Base-by-base conservation (phyloP, 2,888 invertebrate genomes). In the Ischnus inquisitorius region DNA sequence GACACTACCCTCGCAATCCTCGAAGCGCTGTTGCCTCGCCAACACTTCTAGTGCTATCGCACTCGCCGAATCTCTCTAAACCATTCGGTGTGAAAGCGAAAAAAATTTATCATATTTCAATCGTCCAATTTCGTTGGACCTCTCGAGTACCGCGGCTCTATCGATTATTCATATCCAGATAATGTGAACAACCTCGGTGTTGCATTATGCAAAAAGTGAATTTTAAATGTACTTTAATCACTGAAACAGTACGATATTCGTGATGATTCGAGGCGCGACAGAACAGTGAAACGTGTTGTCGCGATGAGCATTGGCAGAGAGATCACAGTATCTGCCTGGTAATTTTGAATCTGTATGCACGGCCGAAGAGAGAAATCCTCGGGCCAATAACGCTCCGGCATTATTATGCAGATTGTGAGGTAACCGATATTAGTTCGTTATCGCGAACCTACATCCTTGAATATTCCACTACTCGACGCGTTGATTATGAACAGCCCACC, bases 341-440 rank as follows among this genome's bases (percentile, higher is more conserved):
- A 93, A 93, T 93, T 92, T 92, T 90, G 93, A 93, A 93, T 93
- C 92, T 93, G 92, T 93, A 93, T 93, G 93, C 93, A 90, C 64
- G 39, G 86, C 88, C 85, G 88, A 86, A 86, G 88, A 74, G 75
- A 91, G 75, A 91, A 92, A 91, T 91, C 90, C 90, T 89, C 90
- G 86, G 89, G 88, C 90, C 91, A 92, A 91, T 92, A 92, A 92
- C 90, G 90, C 88, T 82, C 87, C 87, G 87, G 90, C 88, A 92
- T 93, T 93, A 93, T 93, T 91, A 93, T 93, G 93, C 92, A 93
- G 91, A 93, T 93, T 93, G 90, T 89, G 89, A 88, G 87, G 92
- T 91, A 93, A 92, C 91, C 91, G 89, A 91, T 92, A 93, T 93
- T 92, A 92, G 92, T 92, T 92, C 90, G 90, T 91, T 93, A 93